phyloP scores from a whole-genome alignment of 1,140 invertebrate species.

The Drosophila auraria region DNA sequence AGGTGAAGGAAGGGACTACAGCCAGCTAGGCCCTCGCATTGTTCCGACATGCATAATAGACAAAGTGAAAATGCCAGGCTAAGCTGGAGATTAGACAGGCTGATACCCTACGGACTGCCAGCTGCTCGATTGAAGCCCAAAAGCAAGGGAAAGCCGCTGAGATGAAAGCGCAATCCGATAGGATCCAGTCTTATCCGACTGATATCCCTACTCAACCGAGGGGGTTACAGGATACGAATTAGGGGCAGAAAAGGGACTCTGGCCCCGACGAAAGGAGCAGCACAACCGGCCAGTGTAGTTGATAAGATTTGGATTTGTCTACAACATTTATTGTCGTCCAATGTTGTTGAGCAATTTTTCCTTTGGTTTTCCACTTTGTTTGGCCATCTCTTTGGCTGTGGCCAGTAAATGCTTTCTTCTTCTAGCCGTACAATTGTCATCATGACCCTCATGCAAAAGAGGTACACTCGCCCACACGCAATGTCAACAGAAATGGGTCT shows the following conservation, averaged over 20 bases:
- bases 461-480: slow-evolving; percentile 13
- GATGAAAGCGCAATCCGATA: slow-evolving; percentile 7
- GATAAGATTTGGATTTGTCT: slow-evolving; percentile 80
- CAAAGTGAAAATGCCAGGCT: slow-evolving; percentile 11
- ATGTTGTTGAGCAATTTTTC: slow-evolving; percentile 62
- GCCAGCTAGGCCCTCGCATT: slow-evolving; percentile 56
- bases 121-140: neutral
- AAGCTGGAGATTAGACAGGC: slow-evolving; percentile 22
- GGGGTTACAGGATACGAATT: slow-evolving; percentile 25
- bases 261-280: slow-evolving; percentile 18
- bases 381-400: slow-evolving; percentile 55
- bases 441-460: slow-evolving; percentile 70
- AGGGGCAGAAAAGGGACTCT: slow-evolving; percentile 12
- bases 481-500: slow-evolving; percentile 46
- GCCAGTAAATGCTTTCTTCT: slow-evolving; percentile 72
- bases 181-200: slow-evolving; percentile 17
- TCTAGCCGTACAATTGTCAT: slow-evolving; percentile 67
- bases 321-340: slow-evolving; percentile 72
- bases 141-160: neutral
- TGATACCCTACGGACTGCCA: slow-evolving; percentile 24
- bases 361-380: slow-evolving; percentile 75
- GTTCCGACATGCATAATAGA: slow-evolving; percentile 64
- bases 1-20: neutral
- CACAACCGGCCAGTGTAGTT: slow-evolving; percentile 56
- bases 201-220: slow-evolving; percentile 28